Evolutionary conservation across 2,797 vertebrate species (phyloP).

Genomic region (Zonotrichia albicollis): DNA sequence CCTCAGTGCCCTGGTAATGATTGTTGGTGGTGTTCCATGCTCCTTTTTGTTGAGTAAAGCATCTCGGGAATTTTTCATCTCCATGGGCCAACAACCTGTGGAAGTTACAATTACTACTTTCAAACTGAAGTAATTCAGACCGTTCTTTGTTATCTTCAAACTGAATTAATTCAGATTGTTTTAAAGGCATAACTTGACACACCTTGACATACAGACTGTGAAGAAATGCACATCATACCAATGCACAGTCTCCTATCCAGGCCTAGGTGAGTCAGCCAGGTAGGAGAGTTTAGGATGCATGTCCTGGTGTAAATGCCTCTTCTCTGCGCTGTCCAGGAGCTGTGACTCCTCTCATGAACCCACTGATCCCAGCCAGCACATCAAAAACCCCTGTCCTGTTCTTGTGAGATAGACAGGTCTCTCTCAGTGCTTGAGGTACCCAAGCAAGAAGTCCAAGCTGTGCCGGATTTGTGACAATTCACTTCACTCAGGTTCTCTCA

Average conservation of each 20-base stretch:
- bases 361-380: not conserved
- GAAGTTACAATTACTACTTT: not conserved
- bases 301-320: not conserved
- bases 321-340: not conserved
- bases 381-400: not conserved
- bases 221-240: not conserved
- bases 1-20: fast-evolving
- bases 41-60: not conserved
- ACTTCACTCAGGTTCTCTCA: not conserved
- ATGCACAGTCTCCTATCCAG: not conserved
- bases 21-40: not conserved
- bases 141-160: not conserved
- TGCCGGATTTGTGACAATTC: constrained; percentile 27
- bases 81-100: not conserved
- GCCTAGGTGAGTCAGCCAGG: not conserved
- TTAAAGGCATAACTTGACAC: not conserved
- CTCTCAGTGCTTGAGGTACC: not conserved
- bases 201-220: not conserved
- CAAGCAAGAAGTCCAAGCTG: not conserved
- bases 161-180: not conserved
- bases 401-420: not conserved
- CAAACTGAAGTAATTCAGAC: not conserved
- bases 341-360: not conserved
- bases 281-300: not conserved
- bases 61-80: not conserved